Base-by-base conservation (phyloP, 2,797 vertebrate genomes). In the Antennarius maculatus region DNA sequence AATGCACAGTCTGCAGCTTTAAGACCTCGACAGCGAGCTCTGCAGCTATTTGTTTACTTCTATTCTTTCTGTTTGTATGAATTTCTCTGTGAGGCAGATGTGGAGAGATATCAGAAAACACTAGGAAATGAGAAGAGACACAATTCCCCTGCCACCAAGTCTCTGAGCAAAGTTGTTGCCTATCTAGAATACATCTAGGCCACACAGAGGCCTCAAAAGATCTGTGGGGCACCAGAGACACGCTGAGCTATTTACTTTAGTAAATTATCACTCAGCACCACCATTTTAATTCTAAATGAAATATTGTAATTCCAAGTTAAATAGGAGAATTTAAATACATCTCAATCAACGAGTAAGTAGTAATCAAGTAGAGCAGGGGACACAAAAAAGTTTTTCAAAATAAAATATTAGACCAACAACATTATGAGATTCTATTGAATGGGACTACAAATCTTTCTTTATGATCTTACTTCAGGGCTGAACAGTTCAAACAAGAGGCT, bases 241-340 rank as follows among this genome's bases (percentile, higher is more conserved):
- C 13, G 61, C 60, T 47, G 54, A 71, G 76, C 62, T 89, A 83
- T 89, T 89, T 86, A 85, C 71, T 76, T 77, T 71, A 17, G 53
- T 75, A 74, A 57, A 6, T 17, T 53, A 57, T 55, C 14, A 41
- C 16, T 61, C 49, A 72, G 69, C 3, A 2, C 62, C 79, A 85
- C 60, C 81, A 80, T 81, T 78, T 66, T 17, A 80, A 74, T 78
- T 76, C 60, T 62, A 47, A 64, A 61, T 55, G 46, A 77, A 76
- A 77, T 39, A 63, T 68, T 45, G 65, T 34, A 71, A 81, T 67
- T 67, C 59, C 46, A 62, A 73, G 16, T 63, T 37, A n/a, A 39
- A 55, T 10, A 48, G 16, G 18, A 16, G 23, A 69, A 79, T 56
- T 55, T 67, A 79, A 68, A 82, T 55, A 66, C 16, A 76, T 77